These are phyloP conservation scores for Diorhabda carinulata DNA, from an alignment of 1,140 invertebrate species.

Conservation along the genomic window DNA sequence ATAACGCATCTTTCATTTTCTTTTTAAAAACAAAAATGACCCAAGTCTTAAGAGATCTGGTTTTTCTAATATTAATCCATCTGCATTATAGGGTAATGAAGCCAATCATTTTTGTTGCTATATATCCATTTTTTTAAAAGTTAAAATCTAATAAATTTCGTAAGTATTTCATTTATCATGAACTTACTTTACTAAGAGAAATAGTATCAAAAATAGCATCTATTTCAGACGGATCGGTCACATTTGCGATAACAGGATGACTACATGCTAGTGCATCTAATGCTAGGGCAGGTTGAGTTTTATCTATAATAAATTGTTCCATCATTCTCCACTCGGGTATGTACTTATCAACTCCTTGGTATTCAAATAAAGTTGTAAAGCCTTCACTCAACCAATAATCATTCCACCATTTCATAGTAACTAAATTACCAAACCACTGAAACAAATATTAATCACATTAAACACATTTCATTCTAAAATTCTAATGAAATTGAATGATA, in stretches of 20 bases:
- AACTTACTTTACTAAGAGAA: conserved; percentile 74
- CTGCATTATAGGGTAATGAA: too few relatives aligned
- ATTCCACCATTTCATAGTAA: conserved; percentile 84
- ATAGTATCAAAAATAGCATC: conserved; percentile 85
- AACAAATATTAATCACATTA: conserved; percentile 20
- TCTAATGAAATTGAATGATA: too few relatives aligned
- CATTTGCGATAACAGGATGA: conserved; percentile 77
- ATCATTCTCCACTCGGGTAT: conserved; percentile 69
- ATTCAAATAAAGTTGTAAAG: conserved; percentile 78
- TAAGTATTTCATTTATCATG: too few relatives aligned
- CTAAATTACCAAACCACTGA: conserved; percentile 86
- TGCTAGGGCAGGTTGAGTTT: conserved; percentile 67
- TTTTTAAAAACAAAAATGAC: too few relatives aligned
- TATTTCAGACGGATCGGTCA: conserved; percentile 77
- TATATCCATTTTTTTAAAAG: too few relatives aligned
- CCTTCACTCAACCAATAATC: conserved; percentile 89
- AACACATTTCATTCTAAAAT: background rate
- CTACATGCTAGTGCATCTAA: conserved; percentile 73
- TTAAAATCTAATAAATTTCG: too few relatives aligned
- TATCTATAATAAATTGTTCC: conserved; percentile 72
- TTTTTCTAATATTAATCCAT: too few relatives aligned
- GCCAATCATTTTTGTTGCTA: too few relatives aligned
- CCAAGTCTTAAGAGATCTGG: too few relatives aligned
- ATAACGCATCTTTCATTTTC: too few relatives aligned
- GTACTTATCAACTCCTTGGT: conserved; percentile 63